These are phyloP conservation scores for Athalia cordata DNA, from an alignment of 2,888 invertebrate genomes.

Conservation along the genomic window DNA sequence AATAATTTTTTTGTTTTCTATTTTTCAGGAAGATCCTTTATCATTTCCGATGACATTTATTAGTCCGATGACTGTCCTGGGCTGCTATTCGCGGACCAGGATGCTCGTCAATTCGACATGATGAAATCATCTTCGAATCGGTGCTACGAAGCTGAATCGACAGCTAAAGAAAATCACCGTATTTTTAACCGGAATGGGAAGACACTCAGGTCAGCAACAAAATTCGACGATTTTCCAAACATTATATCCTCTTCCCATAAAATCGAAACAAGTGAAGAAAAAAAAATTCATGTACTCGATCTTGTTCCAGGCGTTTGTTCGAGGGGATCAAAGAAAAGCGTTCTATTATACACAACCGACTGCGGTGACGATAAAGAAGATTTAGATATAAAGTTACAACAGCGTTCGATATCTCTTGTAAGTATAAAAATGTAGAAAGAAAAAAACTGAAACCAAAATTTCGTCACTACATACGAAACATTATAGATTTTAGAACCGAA, in stretches of 20 bases:
- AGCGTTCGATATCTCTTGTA: slow-evolving; percentile 69
- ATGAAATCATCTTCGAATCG: slow-evolving; percentile 59
- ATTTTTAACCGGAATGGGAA: slow-evolving; percentile 70
- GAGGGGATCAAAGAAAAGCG: slow-evolving; percentile 69
- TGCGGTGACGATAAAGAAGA: slow-evolving; percentile 68
- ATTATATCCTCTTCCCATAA: neutral
- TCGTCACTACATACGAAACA: neutral
- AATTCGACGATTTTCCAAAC: neutral
- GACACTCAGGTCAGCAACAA: slow-evolving; percentile 66
- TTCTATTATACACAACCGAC: slow-evolving; percentile 68
- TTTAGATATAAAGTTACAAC: slow-evolving; percentile 63
- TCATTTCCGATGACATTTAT: neutral
- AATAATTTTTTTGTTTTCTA: too few species aligned
- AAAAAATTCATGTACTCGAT: neutral
- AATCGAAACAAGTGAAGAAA: too few species aligned
- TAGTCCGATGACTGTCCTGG: neutral
- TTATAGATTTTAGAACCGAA: too few species aligned
- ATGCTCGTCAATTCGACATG: slow-evolving; percentile 50
- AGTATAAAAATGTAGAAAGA: slow-evolving; percentile 47
- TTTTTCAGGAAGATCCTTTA: neutral
- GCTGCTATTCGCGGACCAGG: slow-evolving; percentile 11
- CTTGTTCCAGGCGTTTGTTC: slow-evolving; percentile 52
- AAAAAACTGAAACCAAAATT: neutral
- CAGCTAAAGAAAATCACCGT: slow-evolving; percentile 60
- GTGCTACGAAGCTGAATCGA: slow-evolving; percentile 60